Base-by-base conservation (phyloP, 1,140 invertebrate genomes). In the Eciton burchellii region DNA sequence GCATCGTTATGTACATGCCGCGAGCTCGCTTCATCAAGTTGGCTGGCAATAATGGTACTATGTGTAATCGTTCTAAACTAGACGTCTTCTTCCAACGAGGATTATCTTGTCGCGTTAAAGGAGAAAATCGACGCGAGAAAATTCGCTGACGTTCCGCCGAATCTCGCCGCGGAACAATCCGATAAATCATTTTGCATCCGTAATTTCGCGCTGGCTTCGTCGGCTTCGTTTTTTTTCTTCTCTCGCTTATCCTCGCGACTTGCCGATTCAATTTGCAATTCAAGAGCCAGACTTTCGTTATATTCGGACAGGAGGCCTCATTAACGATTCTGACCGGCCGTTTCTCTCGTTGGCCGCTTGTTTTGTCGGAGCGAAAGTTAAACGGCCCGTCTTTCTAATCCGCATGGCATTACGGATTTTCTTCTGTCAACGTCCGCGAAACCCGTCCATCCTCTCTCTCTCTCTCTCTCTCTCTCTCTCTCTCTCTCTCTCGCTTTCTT, bases 351-450 rank as follows among this genome's bases (percentile, higher is more conserved):
- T 45, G 19, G 65, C 26, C 14, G 52, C 65, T 66, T 87, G 86
- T 87, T 88, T 82, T 59, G 72, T 62, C 72, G 47, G 68, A 54
- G 26, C 77, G 86, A 83, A 87, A 88, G 88, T 88, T 88, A 88
- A 88, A 88, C 72, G 71, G 77, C 35, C 56, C 29, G 47, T 47
- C 63, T 57, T 65, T 84, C 82, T 87, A 88, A 87, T 82, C 60
- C 70, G 21, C 56, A 45, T n/a, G 24, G 3, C 54, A 81, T 74
- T 81, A 63, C 70, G 54, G 47, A 65, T 52, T 81, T 87, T 57
- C 70, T 82, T 81, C 66, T 63, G 66, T 57, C 68, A 49, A 72
- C n/a, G 45, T 14, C 35, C 66, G 60, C 47, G 56, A 45, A 60
- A 49, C 43, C 49, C 77, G 41, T 62, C 57, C 19, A 65, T 45